These are phyloP conservation scores for Chrysogorgia sp. DNA, from an alignment of 92 coral and sea anemone species.

Conservation along the genomic window DNA sequence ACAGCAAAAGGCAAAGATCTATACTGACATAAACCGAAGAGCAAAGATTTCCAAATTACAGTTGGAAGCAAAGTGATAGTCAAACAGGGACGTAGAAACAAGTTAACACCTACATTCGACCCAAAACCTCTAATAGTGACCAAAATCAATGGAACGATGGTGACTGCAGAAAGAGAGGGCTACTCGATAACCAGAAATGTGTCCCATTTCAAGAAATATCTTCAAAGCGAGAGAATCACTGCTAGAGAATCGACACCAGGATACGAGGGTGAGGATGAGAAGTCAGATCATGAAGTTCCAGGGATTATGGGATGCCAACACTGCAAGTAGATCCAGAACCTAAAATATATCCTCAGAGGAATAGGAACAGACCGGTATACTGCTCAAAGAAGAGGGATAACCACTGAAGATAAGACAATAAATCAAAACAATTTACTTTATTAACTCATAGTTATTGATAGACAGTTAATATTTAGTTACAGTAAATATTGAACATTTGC, in stretches of 20 bases:
- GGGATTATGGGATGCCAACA: no score
- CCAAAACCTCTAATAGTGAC: slow-evolving; percentile 35
- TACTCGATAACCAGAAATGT: slow-evolving; percentile 39
- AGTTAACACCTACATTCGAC: slow-evolving; percentile 26
- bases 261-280: no score
- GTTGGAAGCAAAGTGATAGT: slow-evolving; percentile 38
- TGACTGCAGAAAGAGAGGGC: slow-evolving; percentile 19
- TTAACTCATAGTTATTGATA: no score
- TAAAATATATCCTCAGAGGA: background rate
- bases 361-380: background rate
- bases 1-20: slow-evolving; percentile 30
- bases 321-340: no score
- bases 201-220: slow-evolving; percentile 38
- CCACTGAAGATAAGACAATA: no score
- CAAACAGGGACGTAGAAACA: slow-evolving; percentile 36
- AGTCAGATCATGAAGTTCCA: no score
- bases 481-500: no score
- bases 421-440: no score
- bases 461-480: no score
- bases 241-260: no score
- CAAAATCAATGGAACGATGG: slow-evolving; percentile 41
- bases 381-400: no score
- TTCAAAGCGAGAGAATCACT: no score
- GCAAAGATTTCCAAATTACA: slow-evolving; percentile 32
- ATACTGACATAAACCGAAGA: slow-evolving; percentile 16